phyloP scores from a whole-genome alignment of 2,888 invertebrate genomes.

The Ophion slaviceki region DNA sequence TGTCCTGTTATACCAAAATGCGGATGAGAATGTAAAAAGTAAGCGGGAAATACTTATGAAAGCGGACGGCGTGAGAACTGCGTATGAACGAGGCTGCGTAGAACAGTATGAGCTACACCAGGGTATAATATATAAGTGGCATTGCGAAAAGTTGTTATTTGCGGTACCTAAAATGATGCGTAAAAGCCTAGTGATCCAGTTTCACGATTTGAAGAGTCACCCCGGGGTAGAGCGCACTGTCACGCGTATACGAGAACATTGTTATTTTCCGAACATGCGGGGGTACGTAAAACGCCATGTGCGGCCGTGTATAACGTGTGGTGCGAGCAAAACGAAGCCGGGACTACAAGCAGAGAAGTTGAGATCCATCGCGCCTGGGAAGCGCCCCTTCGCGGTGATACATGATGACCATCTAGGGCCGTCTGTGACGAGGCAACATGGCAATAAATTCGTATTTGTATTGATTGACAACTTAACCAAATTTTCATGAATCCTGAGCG shows the following conservation, averaged over 20 bases:
- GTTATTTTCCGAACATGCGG: constrained; percentile 32
- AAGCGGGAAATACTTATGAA: constrained; percentile 23
- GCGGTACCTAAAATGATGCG: constrained; percentile 7
- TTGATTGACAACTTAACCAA: neutral
- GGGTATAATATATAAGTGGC: constrained; percentile 8
- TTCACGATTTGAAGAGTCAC: constrained; percentile 36
- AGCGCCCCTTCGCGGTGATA: constrained; percentile 60
- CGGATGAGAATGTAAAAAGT: neutral
- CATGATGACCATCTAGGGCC: constrained; percentile 67
- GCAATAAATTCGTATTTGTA: constrained; percentile 29
- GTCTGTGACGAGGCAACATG: constrained; percentile 47
- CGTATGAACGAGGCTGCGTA: neutral
- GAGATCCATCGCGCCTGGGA: constrained; percentile 65
- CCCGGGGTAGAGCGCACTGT: neutral
- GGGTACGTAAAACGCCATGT: constrained; percentile 15
- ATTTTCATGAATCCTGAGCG: neutral
- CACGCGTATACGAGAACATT: constrained; percentile 9
- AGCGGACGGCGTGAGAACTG: neutral
- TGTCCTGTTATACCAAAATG: constrained; percentile 8
- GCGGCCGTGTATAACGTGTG: constrained; percentile 63
- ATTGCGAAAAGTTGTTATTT: neutral
- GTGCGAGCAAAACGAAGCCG: constrained; percentile 17
- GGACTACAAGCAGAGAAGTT: constrained; percentile 64
- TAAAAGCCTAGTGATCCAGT: neutral
- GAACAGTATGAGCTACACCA: neutral